Evolutionary conservation across 2,113 vertebrate species (phyloP), one percentile per base, ranked within the genome.

Genomic region (Albula goreensis): DNA sequence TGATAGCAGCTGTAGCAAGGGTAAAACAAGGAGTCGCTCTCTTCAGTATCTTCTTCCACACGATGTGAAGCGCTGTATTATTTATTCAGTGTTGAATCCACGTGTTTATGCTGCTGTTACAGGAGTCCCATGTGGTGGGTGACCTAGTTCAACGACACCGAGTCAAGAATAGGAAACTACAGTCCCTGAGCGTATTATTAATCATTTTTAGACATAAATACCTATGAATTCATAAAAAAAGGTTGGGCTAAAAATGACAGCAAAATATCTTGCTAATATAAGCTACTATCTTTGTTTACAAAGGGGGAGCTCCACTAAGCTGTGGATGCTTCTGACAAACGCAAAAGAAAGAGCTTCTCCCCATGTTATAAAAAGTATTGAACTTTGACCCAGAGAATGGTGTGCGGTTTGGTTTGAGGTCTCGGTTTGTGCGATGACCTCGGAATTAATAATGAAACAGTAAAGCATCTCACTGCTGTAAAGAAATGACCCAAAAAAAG

Each of bases 31-130:
- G 50, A 50, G 56, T 66, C 22, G 11, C 48, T 83, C 25, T 50
- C 63, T 60, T 82, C 10, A 60, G 56, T 83, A 57, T 63, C 48
- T 49, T 83, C 56, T 57, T 70, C 63, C 17, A 70, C 70, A 74
- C n/a, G 31, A 10, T 31, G 1, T n/a, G 22, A 70, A 8, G 48
- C 41, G n/a, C 49, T 70, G 66, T 41, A 83, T 83, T 70, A 70
- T 70, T 60, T 83, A 70, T 83, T 83, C 82, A 50, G 41, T 57
- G 48, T 70, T 83, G 82, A 83, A 66, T 83, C 22, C 48, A 49
- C 31, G n/a, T 60, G n/a, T 83, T 83, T 83, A 60, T 66, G 19
- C 4, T 66, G 66, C 41, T 50, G 82, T 70, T 70, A 60, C 31
- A 31, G 31, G 70, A 74, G 22, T 74, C 60, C n/a, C 70, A 74